Evolutionary conservation across 2,888 invertebrate species (phyloP).

Genomic region (Agonum fuliginosum): DNA sequence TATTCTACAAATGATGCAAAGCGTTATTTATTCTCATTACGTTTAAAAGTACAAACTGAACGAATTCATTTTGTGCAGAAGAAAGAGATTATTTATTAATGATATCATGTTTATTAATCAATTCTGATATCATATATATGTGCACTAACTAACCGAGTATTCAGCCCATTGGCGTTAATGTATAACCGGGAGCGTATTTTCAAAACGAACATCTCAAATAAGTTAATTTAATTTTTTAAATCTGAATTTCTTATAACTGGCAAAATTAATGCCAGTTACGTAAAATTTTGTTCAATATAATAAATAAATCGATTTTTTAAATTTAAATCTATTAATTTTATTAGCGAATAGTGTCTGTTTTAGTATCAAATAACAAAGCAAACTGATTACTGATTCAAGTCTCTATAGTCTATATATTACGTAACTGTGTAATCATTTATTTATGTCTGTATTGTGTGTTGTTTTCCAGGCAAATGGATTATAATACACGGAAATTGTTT

Average conservation of each 20-base stretch:
- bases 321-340: too few species aligned
- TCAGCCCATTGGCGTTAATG: neutral
- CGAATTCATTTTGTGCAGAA: neutral
- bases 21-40: slow-evolving; percentile 3
- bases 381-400: too few species aligned
- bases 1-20: slow-evolving; percentile 10
- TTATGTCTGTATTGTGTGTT: too few species aligned
- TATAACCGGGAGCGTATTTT: neutral
- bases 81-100: neutral
- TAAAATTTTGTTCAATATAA: too few species aligned
- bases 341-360: too few species aligned
- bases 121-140: neutral
- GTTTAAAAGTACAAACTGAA: neutral
- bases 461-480: too few species aligned
- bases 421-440: too few species aligned
- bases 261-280: neutral
- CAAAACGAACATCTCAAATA: neutral
- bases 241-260: neutral
- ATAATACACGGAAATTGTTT: too few species aligned
- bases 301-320: too few species aligned
- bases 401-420: too few species aligned
- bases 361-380: too few species aligned
- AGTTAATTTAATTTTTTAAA: neutral
- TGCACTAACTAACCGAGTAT: neutral
- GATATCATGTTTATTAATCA: slow-evolving; percentile 18